These are phyloP conservation scores for Idaea biselata DNA, from an alignment of 2,888 invertebrate genomes.

Conservation along the genomic window DNA sequence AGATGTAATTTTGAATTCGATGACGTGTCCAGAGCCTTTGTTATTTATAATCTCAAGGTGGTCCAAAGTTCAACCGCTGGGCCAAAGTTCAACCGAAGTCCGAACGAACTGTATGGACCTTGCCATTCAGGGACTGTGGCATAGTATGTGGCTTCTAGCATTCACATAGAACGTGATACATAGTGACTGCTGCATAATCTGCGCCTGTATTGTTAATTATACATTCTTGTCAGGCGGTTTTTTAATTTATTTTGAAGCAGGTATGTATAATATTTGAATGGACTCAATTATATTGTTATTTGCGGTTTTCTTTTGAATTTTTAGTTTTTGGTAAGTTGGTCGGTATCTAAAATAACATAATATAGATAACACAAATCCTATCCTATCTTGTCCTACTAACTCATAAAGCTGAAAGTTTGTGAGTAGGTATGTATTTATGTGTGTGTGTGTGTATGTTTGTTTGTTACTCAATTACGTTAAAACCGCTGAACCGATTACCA, in stretches of 20 bases:
- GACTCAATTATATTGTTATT: too few relatives aligned
- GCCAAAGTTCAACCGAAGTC: not conserved
- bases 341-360: not conserved
- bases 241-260: not conserved
- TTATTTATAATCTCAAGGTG: not conserved
- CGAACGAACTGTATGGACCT: not conserved
- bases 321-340: not conserved
- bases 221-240: not conserved
- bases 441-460: too few relatives aligned
- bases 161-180: not conserved
- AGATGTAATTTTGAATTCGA: not conserved
- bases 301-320: too few relatives aligned
- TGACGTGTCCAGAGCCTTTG: too few relatives aligned
- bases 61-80: not conserved
- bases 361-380: too few relatives aligned
- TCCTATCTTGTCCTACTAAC: too few relatives aligned
- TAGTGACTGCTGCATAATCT: not conserved
- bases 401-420: too few relatives aligned
- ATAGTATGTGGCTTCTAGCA: not conserved
- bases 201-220: not conserved
- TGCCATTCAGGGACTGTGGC: not conserved
- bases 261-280: not conserved
- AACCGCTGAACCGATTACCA: too few relatives aligned
- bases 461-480: too few relatives aligned
- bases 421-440: too few relatives aligned